Base-by-base conservation (phyloP, 2,113 vertebrate genomes). In the Montifringilla adamsi region DNA sequence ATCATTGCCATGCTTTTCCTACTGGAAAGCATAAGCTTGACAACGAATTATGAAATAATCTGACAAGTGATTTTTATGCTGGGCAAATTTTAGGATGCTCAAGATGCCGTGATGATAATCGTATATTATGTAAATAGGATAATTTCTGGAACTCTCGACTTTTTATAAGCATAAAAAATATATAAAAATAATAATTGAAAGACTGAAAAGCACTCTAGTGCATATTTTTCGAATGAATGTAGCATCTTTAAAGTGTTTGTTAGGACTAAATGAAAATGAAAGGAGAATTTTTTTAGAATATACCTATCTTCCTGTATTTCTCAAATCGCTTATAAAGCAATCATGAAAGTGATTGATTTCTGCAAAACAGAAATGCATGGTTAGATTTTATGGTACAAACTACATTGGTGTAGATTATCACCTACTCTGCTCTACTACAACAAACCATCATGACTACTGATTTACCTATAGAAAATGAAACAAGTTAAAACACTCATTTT, bases 21-120 rank as follows among this genome's bases (percentile, higher is more conserved):
- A n/a, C 49, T 92, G 75, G 91, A 91, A 95, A 91, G 31, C 81
- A 85, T 67, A 84, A 83, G 30, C 35, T 70, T 95, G 82, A 83
- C 67, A 94, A 55, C 9, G 35, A 69, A 76, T 80, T 55, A 60
- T 74, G 87, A 93, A 75, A 79, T 66, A 94, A 94, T 83, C 62
- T 87, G 89, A 93, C 76, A 95, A 88, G 55, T 50, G 43, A 88
- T 22, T 73, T 79, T 91, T 87, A 62, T 35, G 44, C 31, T 63
- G 76, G 37, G 44, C 37, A 80, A 67, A 69, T 78, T 88, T 86
- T 87, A 90, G 24, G n/a, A 94, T 50, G 55, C 41, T 74, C 72
- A 90, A 72, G 15, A 84, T 90, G 52, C 23, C 5, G 0, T 88
- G 35, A 30, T 70, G 64, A 43, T 63, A 86, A 67, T 15, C 60